phyloP scores from a whole-genome alignment of 2,888 invertebrate genomes.

The Caenorhabditis imperialis region DNA sequence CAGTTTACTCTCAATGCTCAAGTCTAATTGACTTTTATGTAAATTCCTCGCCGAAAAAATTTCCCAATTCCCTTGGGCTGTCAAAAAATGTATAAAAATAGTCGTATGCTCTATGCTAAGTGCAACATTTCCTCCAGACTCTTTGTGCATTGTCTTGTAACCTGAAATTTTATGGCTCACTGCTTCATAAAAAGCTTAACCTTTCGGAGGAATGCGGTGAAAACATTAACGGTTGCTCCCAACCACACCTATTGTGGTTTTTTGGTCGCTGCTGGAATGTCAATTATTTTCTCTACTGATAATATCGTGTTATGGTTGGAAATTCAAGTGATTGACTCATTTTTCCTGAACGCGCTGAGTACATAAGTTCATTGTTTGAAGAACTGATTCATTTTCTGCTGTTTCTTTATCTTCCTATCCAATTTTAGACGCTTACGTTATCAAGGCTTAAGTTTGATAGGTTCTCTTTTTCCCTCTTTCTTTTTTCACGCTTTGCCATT shows the following conservation, averaged over 20 bases:
- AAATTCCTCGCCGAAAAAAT: no score
- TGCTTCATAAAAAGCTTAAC: conserved; percentile 7
- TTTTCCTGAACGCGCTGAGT: neutral
- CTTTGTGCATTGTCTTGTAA: conserved; percentile 16
- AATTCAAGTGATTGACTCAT: conserved; percentile 40
- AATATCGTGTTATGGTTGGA: no score
- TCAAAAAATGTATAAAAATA: conserved; percentile 24
- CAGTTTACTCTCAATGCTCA: no score
- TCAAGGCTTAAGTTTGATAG: neutral
- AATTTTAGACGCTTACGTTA: no score
- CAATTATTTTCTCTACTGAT: conserved; percentile 34
- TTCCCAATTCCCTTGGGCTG: conserved; percentile 22
- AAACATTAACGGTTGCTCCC: conserved; percentile 8
- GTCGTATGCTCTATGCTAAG: conserved; percentile 12
- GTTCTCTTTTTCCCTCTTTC: neutral
- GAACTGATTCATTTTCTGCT: conserved; percentile 24
- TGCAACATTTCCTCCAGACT: conserved; percentile 25
- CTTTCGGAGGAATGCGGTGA: conserved; percentile 23
- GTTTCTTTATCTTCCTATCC: neutral
- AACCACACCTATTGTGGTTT: conserved; percentile 30
- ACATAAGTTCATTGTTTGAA: conserved; percentile 29
- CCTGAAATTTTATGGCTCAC: neutral
- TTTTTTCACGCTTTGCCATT: no score
- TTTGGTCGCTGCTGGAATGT: conserved; percentile 7
- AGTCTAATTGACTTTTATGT: no score